These are phyloP conservation scores for Hetaerina titia DNA, from an alignment of 2,888 invertebrate species.

Conservation along the genomic window DNA sequence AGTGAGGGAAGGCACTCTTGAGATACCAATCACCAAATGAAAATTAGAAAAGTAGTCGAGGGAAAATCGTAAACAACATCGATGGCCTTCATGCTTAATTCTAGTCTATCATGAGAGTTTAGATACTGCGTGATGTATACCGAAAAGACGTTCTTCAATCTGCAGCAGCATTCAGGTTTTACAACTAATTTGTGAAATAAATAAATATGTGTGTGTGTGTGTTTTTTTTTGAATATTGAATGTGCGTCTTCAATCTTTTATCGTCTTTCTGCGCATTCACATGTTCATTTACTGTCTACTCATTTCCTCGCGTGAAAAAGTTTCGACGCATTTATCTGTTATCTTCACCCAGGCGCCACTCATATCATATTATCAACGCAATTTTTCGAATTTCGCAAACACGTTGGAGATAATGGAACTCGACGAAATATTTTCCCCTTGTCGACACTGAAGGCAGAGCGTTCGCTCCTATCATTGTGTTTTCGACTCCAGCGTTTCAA, in stretches of 20 bases:
- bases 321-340: neutral
- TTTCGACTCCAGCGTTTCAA: neutral
- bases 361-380: neutral
- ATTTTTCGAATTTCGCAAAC: neutral
- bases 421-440: neutral
- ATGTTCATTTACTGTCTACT: neutral
- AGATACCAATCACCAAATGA: neutral
- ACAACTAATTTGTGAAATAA: too few species aligned
- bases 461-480: neutral
- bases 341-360: neutral
- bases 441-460: neutral
- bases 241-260: neutral
- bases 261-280: neutral
- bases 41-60: too few species aligned
- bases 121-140: too few species aligned
- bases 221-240: neutral
- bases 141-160: too few species aligned
- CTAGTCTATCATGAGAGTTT: too few species aligned
- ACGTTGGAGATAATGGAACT: neutral
- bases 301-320: neutral
- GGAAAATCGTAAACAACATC: too few species aligned
- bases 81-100: too few species aligned
- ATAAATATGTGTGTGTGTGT: too few species aligned
- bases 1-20: neutral
- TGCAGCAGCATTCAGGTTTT: too few species aligned